These are phyloP conservation scores for Peromyscus polionotus DNA, from an alignment of 2,113 vertebrate genomes.

Conservation along the genomic window DNA sequence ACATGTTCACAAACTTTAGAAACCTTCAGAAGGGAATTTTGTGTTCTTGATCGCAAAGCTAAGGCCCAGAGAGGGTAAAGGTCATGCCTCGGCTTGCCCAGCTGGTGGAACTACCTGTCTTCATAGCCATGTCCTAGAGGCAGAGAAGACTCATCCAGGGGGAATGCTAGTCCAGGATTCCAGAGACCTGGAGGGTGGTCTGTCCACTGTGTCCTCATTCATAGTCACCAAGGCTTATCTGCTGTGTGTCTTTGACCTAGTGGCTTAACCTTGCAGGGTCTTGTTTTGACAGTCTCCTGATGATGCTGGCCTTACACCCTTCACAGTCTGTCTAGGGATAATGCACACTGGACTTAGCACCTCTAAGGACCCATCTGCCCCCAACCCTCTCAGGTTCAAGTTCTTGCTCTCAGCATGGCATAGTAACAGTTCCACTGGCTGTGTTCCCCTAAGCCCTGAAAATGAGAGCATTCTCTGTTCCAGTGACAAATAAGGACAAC, in stretches of 20 bases:
- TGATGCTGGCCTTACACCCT: not conserved
- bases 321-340: not conserved
- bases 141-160: not conserved
- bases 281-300: not conserved
- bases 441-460: not conserved
- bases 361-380: not conserved
- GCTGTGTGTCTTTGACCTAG: not conserved
- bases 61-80: not conserved
- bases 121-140: not conserved
- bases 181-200: not conserved
- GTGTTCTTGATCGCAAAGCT: not conserved
- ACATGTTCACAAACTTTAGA: not conserved
- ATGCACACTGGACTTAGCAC: not conserved
- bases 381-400: not conserved
- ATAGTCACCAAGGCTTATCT: not conserved
- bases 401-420: not conserved
- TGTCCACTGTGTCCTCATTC: not conserved
- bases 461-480: not conserved
- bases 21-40: not conserved
- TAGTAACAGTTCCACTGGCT: not conserved
- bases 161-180: not conserved
- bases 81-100: not conserved
- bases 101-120: not conserved
- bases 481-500: not conserved
- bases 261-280: not conserved